A percentile compares a stretch with the other conserved stretches of the same genome.
phyloP scores from a whole-genome alignment of 2,113 vertebrate genomes.

The Rhinichthys klamathensis region DNA sequence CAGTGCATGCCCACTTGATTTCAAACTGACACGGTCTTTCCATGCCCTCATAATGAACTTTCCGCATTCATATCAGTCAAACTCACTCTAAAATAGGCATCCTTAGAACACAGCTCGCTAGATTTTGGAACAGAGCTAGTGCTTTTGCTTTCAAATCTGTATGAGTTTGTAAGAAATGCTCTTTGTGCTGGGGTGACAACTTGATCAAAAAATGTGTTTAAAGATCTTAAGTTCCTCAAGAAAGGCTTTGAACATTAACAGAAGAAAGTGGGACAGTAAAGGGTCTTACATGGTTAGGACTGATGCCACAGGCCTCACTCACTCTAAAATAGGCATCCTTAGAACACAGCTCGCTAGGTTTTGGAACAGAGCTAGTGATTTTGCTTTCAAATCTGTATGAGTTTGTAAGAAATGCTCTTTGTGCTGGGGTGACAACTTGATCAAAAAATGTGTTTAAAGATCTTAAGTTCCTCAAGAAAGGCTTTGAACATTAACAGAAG shows the following conservation, averaged over 20 bases:
- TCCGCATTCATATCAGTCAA: neutral
- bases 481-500: conserved; percentile 3
- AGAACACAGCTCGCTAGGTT: neutral
- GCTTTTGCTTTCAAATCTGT: neutral
- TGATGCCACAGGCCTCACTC: conserved; percentile 82
- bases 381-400: neutral
- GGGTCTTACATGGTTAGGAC: conserved; percentile 82
- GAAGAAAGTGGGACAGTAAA: conserved; percentile 69
- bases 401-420: conserved; percentile 15
- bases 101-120: too few species aligned
- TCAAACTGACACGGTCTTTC: neutral
- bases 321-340: neutral
- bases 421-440: conserved; percentile 5
- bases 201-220: neutral
- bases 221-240: conserved; percentile 12
- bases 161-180: conserved; percentile 7
- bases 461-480: neutral
- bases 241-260: neutral
- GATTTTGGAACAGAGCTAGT: conserved; percentile 24
- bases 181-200: conserved; percentile 15
- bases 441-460: neutral
- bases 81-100: neutral
- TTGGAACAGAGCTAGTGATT: conserved; percentile 14
- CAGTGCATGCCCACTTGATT: neutral
- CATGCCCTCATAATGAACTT: neutral